Conservation (phyloP, 2,797 vertebrate species). For the Huso huso region DNA sequence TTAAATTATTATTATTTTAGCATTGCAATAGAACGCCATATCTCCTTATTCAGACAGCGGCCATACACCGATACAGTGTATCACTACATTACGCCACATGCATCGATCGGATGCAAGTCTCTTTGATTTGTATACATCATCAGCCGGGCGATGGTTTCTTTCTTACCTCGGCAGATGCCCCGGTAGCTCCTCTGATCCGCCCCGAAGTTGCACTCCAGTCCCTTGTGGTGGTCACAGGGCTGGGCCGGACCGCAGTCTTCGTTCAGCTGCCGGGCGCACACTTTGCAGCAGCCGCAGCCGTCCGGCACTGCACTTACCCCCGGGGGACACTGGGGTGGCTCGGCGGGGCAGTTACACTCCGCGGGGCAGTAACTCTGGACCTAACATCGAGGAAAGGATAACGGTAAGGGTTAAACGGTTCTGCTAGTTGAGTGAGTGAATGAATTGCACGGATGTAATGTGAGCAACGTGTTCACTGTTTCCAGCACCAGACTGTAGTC, state of each 20-base stretch:
- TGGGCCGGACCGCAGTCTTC: constrained; percentile 56
- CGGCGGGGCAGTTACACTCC: constrained; percentile 50
- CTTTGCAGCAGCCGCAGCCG: constrained; percentile 62
- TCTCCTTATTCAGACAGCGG: too few species aligned
- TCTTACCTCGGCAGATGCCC: constrained; percentile 71
- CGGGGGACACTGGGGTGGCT: constrained; percentile 49
- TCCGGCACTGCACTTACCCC: constrained; percentile 59
- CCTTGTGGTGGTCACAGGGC: constrained; percentile 70
- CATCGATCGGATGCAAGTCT: background rate
- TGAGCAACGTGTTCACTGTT: background rate
- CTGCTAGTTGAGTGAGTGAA: background rate
- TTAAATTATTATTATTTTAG: too few species aligned
- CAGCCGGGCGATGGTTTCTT: background rate
- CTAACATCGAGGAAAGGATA: constrained; percentile 28
- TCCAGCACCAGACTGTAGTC: background rate
- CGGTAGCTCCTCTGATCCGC: constrained; percentile 54
- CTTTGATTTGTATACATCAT: too few species aligned
- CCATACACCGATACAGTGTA: too few species aligned
- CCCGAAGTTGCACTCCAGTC: constrained; percentile 72
- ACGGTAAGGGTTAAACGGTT: background rate
- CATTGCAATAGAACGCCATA: too few species aligned
- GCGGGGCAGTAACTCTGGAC: constrained; percentile 49
- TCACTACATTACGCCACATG: background rate
- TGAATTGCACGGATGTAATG: background rate
- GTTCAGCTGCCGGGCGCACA: constrained; percentile 68